Evolutionary conservation across 2,113 vertebrate genomes (phyloP), one percentile per base, ranked within the genome.

Genomic region (Pterophyllum scalare): DNA sequence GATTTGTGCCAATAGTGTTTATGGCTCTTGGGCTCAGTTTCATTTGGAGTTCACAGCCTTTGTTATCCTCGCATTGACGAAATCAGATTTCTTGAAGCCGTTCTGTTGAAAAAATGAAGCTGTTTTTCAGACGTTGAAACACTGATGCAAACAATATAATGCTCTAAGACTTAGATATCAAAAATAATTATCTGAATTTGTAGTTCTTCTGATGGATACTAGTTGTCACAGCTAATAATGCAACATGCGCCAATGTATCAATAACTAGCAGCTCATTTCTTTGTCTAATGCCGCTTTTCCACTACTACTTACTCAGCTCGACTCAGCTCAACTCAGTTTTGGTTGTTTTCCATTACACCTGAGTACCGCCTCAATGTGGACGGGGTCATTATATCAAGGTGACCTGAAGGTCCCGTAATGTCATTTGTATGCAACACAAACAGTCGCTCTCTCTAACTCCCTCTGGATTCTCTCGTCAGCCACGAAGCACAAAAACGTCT

Each of bases 21-120:
- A n/a, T 72, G 65, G 52, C 52, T 67, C 52, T 43, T 79, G 0
- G 0, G 17, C 38, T 91, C 61, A 96, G 81, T 96, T 95, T 88
- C 89, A 93, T 2, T 95, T 80, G 2, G 96, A 96, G 88, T 96
- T 96, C 65, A 96, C 96, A 33, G 96, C 97, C 94, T 95, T 98
- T 22, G 95, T 91, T 22, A 96, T 99, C 72, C 94, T 93, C 43
- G 62, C 91, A 81, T 99, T 99, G 94, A 98, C 84, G 87, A 99
- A 99, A 94, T 97, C 96, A 0, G 91, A 57, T 94, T 97, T 99
- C 94, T 95, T 97, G 75, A 96, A 98, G 22, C 97, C 95, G 79
- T 94, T 91, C 98, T 99, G 94, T 49, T 81, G 61, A 85, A 33
- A 88, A 82, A 89, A 56, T 79, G 62, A 11, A 5, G 57, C 26